phyloP scores from a whole-genome alignment of 2,888 invertebrate species.

The Drosophila demipolita region DNA sequence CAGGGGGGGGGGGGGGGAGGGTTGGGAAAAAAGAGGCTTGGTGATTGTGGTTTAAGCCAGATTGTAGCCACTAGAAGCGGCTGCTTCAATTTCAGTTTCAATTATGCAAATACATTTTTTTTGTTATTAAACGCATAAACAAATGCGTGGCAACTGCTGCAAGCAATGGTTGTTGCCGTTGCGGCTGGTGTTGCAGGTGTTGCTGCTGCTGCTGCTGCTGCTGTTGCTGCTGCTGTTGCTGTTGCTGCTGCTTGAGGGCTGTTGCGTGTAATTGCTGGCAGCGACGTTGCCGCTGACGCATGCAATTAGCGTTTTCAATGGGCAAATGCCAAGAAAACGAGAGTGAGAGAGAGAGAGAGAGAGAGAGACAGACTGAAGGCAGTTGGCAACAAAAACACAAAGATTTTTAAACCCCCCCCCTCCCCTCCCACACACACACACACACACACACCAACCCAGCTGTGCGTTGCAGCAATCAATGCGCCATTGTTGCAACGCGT shows the following conservation, averaged over 20 bases:
- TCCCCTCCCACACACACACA: no score
- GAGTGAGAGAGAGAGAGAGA: not conserved
- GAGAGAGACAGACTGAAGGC: constrained; percentile 31
- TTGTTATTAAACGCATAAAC: constrained; percentile 77
- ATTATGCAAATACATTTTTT: constrained; percentile 65
- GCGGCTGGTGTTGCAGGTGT: not conserved
- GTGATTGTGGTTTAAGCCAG: not conserved
- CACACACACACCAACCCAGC: not conserved
- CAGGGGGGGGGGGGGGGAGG: not conserved
- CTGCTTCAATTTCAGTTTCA: constrained; percentile 75
- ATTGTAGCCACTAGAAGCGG: constrained; percentile 40
- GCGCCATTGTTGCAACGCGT: constrained; percentile 69
- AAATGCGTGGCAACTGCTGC: constrained; percentile 54
- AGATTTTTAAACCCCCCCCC: constrained; percentile 24
- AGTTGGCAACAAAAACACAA: constrained; percentile 55
- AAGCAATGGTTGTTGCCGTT: not conserved
- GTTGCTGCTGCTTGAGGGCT: not conserved
- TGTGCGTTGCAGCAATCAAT: constrained; percentile 57
- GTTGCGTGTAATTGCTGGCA: constrained; percentile 60
- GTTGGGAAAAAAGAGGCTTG: not conserved
- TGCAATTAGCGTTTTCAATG: constrained; percentile 67
- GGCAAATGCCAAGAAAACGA: constrained; percentile 22
- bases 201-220: no score
- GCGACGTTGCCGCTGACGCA: constrained; percentile 52
- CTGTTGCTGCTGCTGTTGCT: not conserved